These are phyloP conservation scores for Pseudomyrmex cubaensis DNA, from an alignment of 1,140 invertebrate genomes.

Conservation along the genomic window DNA sequence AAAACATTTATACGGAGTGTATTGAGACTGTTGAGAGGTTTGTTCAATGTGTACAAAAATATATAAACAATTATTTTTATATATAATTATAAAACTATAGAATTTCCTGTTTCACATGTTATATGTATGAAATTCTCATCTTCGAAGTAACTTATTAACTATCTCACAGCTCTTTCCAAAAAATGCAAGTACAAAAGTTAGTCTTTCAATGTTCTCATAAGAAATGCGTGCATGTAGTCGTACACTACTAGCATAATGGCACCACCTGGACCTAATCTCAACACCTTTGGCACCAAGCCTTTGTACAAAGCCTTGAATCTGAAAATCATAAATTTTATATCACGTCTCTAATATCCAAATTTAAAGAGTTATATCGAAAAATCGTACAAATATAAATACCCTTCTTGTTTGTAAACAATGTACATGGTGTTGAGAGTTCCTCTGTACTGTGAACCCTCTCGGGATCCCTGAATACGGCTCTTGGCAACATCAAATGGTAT, in stretches of 20 bases:
- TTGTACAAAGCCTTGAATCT: constrained; percentile 95
- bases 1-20: neutral
- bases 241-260: constrained; percentile 96
- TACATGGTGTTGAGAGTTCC: constrained; percentile 90
- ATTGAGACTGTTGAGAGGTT: too few species aligned
- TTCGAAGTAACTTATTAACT: constrained; percentile 3
- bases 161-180: constrained; percentile 1
- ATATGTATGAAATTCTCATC: too few species aligned
- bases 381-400: constrained; percentile 85
- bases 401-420: constrained; percentile 94
- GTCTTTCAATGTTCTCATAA: constrained; percentile 36
- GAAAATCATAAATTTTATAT: constrained; percentile 80
- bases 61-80: too few species aligned
- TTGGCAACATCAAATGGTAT: constrained; percentile 99
- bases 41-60: too few species aligned
- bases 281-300: constrained; percentile 95
- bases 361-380: constrained; percentile 76
- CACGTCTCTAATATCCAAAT: neutral
- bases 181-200: constrained; percentile 20
- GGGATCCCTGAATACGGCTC: constrained; percentile 96
- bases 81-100: too few species aligned
- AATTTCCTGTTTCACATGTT: too few species aligned
- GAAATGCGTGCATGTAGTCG: constrained; percentile 88
- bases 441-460: constrained; percentile 92
- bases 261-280: constrained; percentile 95